Conservation (phyloP, 2,113 vertebrate genomes). For the Chloropsis hardwickii region DNA sequence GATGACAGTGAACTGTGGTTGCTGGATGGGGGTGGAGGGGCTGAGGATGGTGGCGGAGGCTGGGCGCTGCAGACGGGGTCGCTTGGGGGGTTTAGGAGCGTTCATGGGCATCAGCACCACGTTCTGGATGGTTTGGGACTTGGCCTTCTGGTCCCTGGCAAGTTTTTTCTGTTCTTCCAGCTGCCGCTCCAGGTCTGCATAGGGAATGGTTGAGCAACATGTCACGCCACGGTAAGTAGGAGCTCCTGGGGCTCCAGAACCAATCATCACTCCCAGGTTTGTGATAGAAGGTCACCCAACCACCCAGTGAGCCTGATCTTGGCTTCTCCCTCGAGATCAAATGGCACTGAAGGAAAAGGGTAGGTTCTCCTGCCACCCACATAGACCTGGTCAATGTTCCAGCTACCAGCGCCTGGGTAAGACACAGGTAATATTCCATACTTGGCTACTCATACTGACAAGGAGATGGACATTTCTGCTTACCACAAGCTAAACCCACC, state of each 20-base stretch:
- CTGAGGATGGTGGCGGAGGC: conserved; percentile 87
- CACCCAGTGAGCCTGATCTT: background rate
- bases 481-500: background rate
- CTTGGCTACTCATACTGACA: background rate
- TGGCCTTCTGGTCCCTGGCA: conserved; percentile 79
- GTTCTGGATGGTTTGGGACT: conserved; percentile 83
- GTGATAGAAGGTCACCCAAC: background rate
- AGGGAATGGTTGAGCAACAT: background rate
- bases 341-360: background rate
- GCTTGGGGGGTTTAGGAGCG: conserved; percentile 81
- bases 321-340: background rate
- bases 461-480: background rate
- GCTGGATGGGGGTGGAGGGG: conserved; percentile 78
- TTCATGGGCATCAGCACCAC: conserved; percentile 80
- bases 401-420: fast-evolving
- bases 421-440: background rate
- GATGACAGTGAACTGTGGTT: conserved; percentile 84
- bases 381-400: background rate
- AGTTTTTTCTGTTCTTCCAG: conserved; percentile 92
- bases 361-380: background rate
- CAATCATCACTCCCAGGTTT: background rate
- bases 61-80: conserved; percentile 89
- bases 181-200: conserved; percentile 87
- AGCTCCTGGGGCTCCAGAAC: background rate
- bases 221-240: fast-evolving